These are phyloP conservation scores for Leptatherina wallacei DNA, from an alignment of 2,797 vertebrate species.

Conservation along the genomic window DNA sequence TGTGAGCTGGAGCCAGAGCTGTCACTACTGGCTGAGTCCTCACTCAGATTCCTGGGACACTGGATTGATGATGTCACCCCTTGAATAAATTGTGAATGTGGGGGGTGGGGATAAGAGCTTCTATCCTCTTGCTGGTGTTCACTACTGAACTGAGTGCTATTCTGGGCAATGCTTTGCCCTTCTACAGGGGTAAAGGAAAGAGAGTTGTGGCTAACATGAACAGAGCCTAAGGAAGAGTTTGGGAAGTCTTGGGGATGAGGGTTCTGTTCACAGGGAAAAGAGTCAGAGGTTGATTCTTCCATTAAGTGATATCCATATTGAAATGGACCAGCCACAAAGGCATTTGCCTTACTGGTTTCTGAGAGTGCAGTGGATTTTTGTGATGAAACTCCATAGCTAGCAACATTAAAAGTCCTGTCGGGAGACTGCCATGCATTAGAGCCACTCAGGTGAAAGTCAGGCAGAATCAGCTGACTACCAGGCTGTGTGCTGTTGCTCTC, in stretches of 20 bases:
- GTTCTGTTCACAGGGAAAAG: conserved; percentile 80
- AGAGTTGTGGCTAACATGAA: conserved; percentile 81
- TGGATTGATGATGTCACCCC: conserved; percentile 76
- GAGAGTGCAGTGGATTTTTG: conserved; percentile 85
- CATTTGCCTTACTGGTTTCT: conserved; percentile 80
- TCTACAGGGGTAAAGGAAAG: conserved; percentile 85
- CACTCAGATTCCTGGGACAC: conserved; percentile 82
- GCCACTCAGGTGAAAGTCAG: conserved; percentile 87
- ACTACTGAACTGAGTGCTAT: conserved; percentile 77
- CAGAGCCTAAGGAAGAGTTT: conserved; percentile 74
- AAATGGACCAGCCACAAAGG: conserved; percentile 82
- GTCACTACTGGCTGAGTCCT: conserved; percentile 82
- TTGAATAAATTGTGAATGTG: conserved; percentile 82
- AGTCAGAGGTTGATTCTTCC: conserved; percentile 83
- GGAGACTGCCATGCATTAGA: conserved; percentile 87
- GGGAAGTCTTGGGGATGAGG: conserved; percentile 83
- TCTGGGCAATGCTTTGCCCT: conserved; percentile 82
- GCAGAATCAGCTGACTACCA: conserved; percentile 84
- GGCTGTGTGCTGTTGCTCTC: conserved; percentile 80
- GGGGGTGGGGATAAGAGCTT: conserved; percentile 76
- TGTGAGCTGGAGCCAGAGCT: conserved; percentile 85
- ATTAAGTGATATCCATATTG: conserved; percentile 88
- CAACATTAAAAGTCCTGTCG: conserved; percentile 89
- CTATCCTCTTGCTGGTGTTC: conserved; percentile 81
- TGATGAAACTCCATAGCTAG: conserved; percentile 85